These are phyloP conservation scores for Chalcis sispes DNA, from an alignment of 2,888 invertebrate genomes.

Conservation along the genomic window DNA sequence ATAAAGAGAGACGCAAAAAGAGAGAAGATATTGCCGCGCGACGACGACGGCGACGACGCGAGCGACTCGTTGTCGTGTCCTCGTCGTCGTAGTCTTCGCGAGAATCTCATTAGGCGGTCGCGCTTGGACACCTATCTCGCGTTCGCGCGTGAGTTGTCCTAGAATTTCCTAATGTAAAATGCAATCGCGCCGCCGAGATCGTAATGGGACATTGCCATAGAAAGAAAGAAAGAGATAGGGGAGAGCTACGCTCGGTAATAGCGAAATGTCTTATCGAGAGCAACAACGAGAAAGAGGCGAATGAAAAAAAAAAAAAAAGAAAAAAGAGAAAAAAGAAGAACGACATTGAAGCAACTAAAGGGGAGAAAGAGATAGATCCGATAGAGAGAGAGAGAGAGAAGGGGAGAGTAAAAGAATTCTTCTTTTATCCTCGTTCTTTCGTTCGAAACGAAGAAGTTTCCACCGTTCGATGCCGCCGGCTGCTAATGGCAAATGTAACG, in stretches of 20 bases:
- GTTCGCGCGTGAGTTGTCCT: slow-evolving; percentile 30
- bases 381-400: background rate
- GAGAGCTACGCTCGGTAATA: background rate
- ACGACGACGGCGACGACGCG: background rate
- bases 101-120: slow-evolving; percentile 49
- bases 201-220: slow-evolving; percentile 51
- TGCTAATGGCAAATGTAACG: slow-evolving; percentile 49
- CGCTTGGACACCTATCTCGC: slow-evolving; percentile 45
- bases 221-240: too few species aligned
- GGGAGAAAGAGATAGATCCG: too few species aligned
- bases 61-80: too few species aligned
- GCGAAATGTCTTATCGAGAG: slow-evolving; percentile 29
- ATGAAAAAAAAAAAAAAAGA: too few species aligned
- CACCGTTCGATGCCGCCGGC: background rate
- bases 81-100: slow-evolving; percentile 1
- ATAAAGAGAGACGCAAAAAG: slow-evolving; percentile 3
- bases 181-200: slow-evolving; percentile 35
- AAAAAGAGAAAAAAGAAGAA: too few species aligned
- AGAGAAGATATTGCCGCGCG: background rate
- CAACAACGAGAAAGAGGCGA: too few species aligned
- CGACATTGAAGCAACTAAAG: too few species aligned
- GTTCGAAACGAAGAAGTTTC: background rate
- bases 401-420: too few species aligned
- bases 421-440: background rate
- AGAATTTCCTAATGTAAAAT: slow-evolving; percentile 52